Conservation (phyloP, 2,888 invertebrate species). For the Euspilapteryx auroguttella region DNA sequence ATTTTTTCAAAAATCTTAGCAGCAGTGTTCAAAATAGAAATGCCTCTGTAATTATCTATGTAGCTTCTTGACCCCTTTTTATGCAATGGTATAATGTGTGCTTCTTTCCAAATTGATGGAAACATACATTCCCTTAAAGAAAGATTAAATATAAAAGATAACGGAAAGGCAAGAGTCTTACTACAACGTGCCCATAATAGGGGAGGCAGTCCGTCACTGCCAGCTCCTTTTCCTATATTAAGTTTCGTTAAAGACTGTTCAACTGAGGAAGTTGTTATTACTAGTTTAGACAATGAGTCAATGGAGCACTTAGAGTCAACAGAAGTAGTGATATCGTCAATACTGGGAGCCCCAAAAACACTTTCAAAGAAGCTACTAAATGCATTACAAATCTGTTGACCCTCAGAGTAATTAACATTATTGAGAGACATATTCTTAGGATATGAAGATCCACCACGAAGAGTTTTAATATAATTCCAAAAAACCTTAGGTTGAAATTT, state of each 20-base stretch:
- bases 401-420: not conserved
- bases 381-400: not conserved
- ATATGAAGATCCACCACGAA: conserved; percentile 1
- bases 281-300: not conserved
- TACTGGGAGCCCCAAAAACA: not conserved
- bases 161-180: not conserved
- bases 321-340: not conserved
- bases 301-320: not conserved
- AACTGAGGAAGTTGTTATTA: not conserved
- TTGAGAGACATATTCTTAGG: not conserved
- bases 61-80: not conserved
- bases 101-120: conserved; percentile 1
- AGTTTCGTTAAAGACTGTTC: not conserved
- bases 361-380: conserved; percentile 1
- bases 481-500: not conserved
- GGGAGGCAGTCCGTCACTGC: conserved; percentile 1
- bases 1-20: not conserved
- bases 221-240: not conserved
- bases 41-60: conserved; percentile 1
- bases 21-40: not conserved
- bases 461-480: conserved; percentile 1
- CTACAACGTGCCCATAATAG: not conserved
- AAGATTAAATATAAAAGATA: not conserved
- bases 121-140: not conserved
- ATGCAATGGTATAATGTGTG: not conserved